Percentiles rank a stretch among this genome's conserved stretches.
These are phyloP conservation scores for Scophthalmus maximus DNA, from an alignment of 2,113 vertebrate genomes.

Conservation along the genomic window DNA sequence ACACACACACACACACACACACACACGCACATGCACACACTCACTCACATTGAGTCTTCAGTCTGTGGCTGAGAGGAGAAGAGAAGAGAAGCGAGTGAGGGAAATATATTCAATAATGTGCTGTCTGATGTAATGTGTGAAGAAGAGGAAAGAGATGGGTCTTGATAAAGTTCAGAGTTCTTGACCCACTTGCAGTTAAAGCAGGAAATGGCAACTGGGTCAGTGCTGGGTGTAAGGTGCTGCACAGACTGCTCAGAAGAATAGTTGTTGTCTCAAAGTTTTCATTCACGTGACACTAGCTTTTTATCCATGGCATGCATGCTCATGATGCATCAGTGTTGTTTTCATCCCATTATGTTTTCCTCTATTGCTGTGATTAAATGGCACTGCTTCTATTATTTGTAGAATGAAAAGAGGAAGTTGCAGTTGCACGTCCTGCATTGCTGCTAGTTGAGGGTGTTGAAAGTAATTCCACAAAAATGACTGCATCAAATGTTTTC, in stretches of 20 bases:
- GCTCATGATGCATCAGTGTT: constrained; percentile 16
- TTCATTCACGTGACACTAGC: constrained; percentile 17
- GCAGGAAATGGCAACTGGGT: constrained; percentile 73
- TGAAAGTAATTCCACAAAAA: constrained; percentile 35
- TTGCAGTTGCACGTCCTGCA: constrained; percentile 42
- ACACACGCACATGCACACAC: no score
- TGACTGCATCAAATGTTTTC: constrained; percentile 27
- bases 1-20: constrained; percentile 29
- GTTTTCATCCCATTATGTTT: constrained; percentile 15
- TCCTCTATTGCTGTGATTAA: no score
- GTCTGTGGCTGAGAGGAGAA: constrained; percentile 64
- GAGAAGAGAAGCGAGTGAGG: constrained; percentile 58
- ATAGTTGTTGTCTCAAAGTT: constrained; percentile 32
- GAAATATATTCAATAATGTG: constrained; percentile 65
- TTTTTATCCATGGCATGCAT: constrained; percentile 24
- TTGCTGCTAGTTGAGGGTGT: constrained; percentile 27
- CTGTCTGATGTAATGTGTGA: constrained; percentile 55
- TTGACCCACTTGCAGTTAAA: constrained; percentile 83
- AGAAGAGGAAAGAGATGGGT: constrained; percentile 50
- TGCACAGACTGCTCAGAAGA: constrained; percentile 52
- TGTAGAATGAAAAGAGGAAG: constrained; percentile 26
- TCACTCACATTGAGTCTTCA: constrained; percentile 64
- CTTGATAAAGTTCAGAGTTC: constrained; percentile 79
- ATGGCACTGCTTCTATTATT: no score
- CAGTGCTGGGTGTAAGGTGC: constrained; percentile 66